phyloP scores from a whole-genome alignment of 92 coral and sea anemone species.

The Meandrina meandrites region DNA sequence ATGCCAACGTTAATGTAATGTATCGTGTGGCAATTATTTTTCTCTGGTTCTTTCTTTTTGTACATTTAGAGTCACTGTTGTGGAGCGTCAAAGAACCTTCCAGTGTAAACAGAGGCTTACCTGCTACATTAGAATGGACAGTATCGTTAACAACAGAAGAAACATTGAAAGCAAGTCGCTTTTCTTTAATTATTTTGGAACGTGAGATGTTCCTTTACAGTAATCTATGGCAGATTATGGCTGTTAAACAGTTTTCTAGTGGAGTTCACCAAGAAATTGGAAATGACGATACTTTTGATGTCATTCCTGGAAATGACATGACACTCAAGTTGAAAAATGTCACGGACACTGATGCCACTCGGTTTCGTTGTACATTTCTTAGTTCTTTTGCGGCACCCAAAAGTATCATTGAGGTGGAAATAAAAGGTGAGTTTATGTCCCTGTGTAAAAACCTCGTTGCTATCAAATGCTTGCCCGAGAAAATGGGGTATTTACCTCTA shows the following conservation, averaged over 20 bases:
- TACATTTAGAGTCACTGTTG: slow-evolving; percentile 34
- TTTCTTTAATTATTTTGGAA: slow-evolving; percentile 66
- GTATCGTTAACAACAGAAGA: slow-evolving; percentile 52
- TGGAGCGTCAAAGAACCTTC: slow-evolving; percentile 38
- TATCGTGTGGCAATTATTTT: neutral
- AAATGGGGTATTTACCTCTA: neutral
- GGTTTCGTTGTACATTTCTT: slow-evolving; percentile 74
- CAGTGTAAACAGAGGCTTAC: slow-evolving; percentile 41
- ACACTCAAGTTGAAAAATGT: slow-evolving; percentile 52
- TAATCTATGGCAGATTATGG: slow-evolving; percentile 70
- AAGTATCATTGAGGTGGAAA: slow-evolving; percentile 51
- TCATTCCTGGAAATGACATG: slow-evolving; percentile 48
- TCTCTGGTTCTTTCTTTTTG: too few relatives aligned
- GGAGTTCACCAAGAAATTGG: slow-evolving; percentile 22
- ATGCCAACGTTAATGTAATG: too few relatives aligned
- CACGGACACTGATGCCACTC: slow-evolving; percentile 58
- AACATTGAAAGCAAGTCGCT: slow-evolving; percentile 43
- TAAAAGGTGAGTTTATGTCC: slow-evolving; percentile 57
- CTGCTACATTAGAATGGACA: slow-evolving; percentile 60
- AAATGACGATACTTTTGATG: slow-evolving; percentile 7
- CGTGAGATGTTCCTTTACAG: slow-evolving; percentile 67
- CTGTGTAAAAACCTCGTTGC: neutral
- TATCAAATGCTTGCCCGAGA: neutral
- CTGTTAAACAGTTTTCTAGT: slow-evolving; percentile 43
- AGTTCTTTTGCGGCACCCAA: slow-evolving; percentile 67